A percentile compares a stretch with the other conserved stretches of the same genome.
phyloP scores from a whole-genome alignment of 2,113 vertebrate species.

The Propithecus coquereli region DNA sequence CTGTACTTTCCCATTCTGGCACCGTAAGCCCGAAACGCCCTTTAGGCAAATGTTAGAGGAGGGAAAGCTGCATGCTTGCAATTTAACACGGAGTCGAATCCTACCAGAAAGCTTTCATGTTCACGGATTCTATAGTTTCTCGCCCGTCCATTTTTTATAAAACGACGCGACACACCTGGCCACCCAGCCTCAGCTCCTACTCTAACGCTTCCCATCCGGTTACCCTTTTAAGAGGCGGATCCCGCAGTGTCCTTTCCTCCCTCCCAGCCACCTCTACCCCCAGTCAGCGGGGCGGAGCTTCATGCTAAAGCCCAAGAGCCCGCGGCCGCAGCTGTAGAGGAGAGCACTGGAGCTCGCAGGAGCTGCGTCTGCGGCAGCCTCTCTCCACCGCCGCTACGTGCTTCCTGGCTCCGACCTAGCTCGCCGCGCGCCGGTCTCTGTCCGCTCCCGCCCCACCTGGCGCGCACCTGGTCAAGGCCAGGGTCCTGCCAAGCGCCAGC shows the following conservation, averaged over 20 bases:
- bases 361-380: constrained; percentile 42
- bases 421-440: background rate
- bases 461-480: background rate
- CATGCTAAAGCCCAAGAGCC: constrained; percentile 42
- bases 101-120: background rate
- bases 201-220: background rate
- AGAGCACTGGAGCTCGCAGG: background rate
- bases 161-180: constrained; percentile 41
- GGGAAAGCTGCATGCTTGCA: background rate
- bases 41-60: background rate
- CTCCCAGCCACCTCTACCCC: constrained; percentile 67
- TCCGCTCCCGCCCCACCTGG: constrained; percentile 14
- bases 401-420: background rate
- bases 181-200: background rate
- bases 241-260: constrained; percentile 70
- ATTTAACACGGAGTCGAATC: background rate
- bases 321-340: constrained; percentile 10
- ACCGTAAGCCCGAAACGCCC: background rate
- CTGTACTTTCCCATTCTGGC: constrained; percentile 40
- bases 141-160: background rate
- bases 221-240: constrained; percentile 76
- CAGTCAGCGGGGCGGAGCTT: constrained; percentile 69
- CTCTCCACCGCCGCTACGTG: background rate
- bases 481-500: background rate
- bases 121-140: background rate